These are phyloP conservation scores for Petrolisthes manimaculis DNA, from an alignment of 2,888 invertebrate species.

Conservation along the genomic window DNA sequence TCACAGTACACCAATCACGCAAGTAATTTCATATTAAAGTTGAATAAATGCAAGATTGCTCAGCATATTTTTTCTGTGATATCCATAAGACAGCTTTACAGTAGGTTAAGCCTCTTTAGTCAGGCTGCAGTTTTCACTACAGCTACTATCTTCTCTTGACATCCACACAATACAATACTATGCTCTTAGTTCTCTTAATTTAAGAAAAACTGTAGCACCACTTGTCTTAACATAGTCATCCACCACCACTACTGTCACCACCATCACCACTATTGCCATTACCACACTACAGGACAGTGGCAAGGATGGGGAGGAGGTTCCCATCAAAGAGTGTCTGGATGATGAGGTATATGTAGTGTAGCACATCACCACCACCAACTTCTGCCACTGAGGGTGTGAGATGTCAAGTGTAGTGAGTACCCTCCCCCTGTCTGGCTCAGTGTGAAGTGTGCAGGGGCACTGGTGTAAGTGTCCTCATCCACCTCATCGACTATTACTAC, in stretches of 20 bases:
- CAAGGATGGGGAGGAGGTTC: neutral
- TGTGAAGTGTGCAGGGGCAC: slow-evolving; percentile 17
- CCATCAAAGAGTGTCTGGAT: neutral
- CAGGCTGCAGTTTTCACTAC: too few species aligned
- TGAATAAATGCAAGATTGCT: too few species aligned
- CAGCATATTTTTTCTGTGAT: too few species aligned
- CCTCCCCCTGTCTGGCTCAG: neutral
- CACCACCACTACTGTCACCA: neutral
- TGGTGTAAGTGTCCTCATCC: slow-evolving; percentile 31
- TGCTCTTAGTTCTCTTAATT: too few species aligned
- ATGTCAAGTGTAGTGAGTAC: too few species aligned
- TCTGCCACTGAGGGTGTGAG: too few species aligned
- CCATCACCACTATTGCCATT: slow-evolving; percentile 1
- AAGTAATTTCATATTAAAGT: neutral
- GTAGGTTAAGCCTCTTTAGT: too few species aligned
- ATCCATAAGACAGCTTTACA: too few species aligned
- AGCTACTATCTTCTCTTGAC: too few species aligned
- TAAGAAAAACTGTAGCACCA: too few species aligned
- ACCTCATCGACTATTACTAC: neutral
- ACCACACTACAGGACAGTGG: slow-evolving; percentile 13
- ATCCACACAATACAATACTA: too few species aligned
- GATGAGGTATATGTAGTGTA: slow-evolving; percentile 5
- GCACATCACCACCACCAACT: neutral
- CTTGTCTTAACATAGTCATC: too few species aligned
- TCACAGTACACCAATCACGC: slow-evolving; percentile 16